phyloP scores from a whole-genome alignment of 2,113 vertebrate genomes.

The Clarias macrocephalus region DNA sequence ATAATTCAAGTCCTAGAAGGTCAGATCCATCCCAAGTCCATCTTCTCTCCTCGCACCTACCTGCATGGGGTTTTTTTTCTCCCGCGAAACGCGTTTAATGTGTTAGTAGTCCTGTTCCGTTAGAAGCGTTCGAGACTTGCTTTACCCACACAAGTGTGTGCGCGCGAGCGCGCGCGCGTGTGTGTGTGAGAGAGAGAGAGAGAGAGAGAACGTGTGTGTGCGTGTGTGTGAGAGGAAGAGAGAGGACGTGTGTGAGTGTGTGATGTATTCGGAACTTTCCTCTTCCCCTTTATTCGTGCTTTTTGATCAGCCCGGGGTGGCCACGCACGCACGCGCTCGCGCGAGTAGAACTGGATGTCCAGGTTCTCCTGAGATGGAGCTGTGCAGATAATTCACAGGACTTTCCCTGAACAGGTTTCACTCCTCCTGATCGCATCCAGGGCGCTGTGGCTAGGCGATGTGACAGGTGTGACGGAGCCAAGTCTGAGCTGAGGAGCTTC shows the following conservation, averaged over 20 bases:
- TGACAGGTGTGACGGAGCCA: slow-evolving; percentile 9
- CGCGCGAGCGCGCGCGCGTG: not conserved
- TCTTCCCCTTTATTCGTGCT: slow-evolving; percentile 24
- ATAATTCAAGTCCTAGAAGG: slow-evolving; percentile 57
- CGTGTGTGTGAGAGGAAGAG: not conserved
- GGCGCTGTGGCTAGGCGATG: not conserved
- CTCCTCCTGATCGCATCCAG: slow-evolving; percentile 39
- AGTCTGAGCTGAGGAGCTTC: slow-evolving; percentile 22
- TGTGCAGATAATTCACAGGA: slow-evolving; percentile 41
- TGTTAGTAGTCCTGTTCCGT: slow-evolving; percentile 50
- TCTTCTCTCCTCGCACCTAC: slow-evolving; percentile 60
- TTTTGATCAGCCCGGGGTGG: slow-evolving; percentile 36
- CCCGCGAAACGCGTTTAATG: slow-evolving; percentile 48
- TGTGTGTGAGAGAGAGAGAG: not conserved
- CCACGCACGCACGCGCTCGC: slow-evolving; percentile 57
- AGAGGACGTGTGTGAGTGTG: not conserved
- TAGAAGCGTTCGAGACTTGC: slow-evolving; percentile 54
- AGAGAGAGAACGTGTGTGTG: not conserved
- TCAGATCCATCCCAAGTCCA: slow-evolving; percentile 56
- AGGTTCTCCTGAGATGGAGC: slow-evolving; percentile 55
- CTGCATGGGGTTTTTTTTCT: slow-evolving; percentile 36
- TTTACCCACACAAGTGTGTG: slow-evolving; percentile 41
- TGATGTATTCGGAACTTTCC: slow-evolving; percentile 51
- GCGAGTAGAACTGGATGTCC: slow-evolving; percentile 49
- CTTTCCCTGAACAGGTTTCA: slow-evolving; percentile 31